phyloP scores from a whole-genome alignment of 2,797 vertebrate genomes.

The Tragelaphus oryx region DNA sequence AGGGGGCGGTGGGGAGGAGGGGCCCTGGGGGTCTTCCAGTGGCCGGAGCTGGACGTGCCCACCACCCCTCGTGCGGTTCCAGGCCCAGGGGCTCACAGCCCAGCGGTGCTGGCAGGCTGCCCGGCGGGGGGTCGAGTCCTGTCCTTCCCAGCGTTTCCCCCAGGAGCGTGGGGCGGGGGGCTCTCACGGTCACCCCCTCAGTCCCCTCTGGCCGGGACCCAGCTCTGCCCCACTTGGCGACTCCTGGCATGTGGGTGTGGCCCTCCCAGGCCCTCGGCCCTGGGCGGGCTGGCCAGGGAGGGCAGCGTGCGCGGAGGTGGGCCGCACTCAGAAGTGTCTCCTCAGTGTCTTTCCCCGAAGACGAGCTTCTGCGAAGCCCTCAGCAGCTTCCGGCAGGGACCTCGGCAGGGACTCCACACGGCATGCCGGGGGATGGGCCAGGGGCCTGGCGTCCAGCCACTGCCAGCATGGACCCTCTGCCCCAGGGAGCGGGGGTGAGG shows the following conservation, averaged over 20 bases:
- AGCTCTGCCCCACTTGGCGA: too few relatives aligned
- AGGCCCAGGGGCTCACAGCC: neutral
- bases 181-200: neutral
- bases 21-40: neutral
- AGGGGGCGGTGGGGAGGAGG: too few relatives aligned
- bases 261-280: neutral
- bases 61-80: neutral
- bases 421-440: neutral
- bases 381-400: neutral
- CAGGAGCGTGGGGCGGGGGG: accelerated
- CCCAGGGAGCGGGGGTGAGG: neutral
- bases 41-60: neutral
- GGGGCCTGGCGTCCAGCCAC: too few relatives aligned
- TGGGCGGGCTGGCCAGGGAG: too few relatives aligned
- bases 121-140: neutral
- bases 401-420: neutral
- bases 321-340: neutral
- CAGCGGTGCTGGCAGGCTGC: neutral
- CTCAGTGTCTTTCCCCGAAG: neutral
- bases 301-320: too few relatives aligned
- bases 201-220: neutral
- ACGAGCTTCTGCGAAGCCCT: neutral
- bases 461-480: neutral
- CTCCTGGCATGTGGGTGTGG: neutral
- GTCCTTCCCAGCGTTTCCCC: neutral